phyloP scores from a whole-genome alignment of 1,140 invertebrate genomes.

The Cepaea nemoralis region DNA sequence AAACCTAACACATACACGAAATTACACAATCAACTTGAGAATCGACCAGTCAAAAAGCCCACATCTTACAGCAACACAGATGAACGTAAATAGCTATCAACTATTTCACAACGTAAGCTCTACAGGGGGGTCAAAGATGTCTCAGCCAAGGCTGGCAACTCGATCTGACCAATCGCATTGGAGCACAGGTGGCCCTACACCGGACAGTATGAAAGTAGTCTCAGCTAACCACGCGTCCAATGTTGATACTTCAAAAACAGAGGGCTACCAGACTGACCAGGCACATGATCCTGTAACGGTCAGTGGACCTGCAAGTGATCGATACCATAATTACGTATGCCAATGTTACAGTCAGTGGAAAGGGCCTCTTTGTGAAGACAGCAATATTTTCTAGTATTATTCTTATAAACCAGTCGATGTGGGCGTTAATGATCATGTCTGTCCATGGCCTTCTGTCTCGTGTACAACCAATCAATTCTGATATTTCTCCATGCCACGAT shows the following conservation, averaged over 20 bases:
- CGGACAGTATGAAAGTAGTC: neutral
- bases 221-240: neutral
- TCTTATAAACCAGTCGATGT: no score
- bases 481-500: no score
- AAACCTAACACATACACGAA: no score
- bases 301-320: neutral
- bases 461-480: no score
- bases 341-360: neutral
- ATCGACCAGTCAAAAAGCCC: no score
- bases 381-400: no score
- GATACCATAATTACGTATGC: neutral
- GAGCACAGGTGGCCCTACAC: neutral
- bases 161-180: neutral
- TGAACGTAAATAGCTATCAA: no score
- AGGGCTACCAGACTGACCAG: neutral
- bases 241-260: neutral
- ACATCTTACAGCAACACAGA: no score
- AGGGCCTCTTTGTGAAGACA: neutral
- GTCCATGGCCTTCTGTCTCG: no score
- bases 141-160: neutral
- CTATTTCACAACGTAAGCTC: neutral
- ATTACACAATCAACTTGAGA: no score
- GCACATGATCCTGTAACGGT: neutral
- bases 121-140: neutral
- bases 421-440: no score